Base-by-base conservation (phyloP, 2,888 invertebrate genomes). In the Chalcosyrphus nemorum region DNA sequence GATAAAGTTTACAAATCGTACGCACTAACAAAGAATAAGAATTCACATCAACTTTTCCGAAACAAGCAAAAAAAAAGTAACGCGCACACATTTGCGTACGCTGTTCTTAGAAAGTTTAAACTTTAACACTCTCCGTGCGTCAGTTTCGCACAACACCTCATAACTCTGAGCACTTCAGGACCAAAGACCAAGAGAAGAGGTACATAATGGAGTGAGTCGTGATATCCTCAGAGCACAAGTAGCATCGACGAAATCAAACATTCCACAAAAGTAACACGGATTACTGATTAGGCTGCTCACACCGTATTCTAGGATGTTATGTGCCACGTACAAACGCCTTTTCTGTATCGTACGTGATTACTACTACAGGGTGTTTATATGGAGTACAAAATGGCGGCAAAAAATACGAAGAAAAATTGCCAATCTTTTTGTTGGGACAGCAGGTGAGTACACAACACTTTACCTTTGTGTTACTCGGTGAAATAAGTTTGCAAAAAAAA, bases 191-290 rank as follows among this genome's bases (percentile, higher is more conserved):
- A n/a, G 35, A 57, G 45, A 72, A 59, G 47, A 47, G 24, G 59
- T 54, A 21, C 27, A 27, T 57, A 19, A 63, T 50, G 61, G 61
- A 74, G 56, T 45, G n/a, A 5, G 45, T 45, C 59, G 38, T 76
- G 76, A 61, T 72, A 54, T 59, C 24, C 29, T 54, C 7, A 38
- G 47, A 35, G n/a, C n/a, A n/a, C n/a, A n/a, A 59, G 29, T 24
- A 66, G 59, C 81, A 57, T 71, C 24, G 41, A 61, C 66, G 57
- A 65, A 57, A 77, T 72, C 71, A 82, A n/a, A 61, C 81, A 72
- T 82, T 82, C 72, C 77, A 41, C 81, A 77, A 82, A 72, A 82
- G 81, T 82, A 72, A 66, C 77, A 82, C 81, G 81, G 77, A 82
- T 72, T 82, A 59, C 81, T 82, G 81, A 82, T 82, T 82, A 82